phyloP scores from a whole-genome alignment of 2,888 invertebrate genomes.

The Limnephilus marmoratus region DNA sequence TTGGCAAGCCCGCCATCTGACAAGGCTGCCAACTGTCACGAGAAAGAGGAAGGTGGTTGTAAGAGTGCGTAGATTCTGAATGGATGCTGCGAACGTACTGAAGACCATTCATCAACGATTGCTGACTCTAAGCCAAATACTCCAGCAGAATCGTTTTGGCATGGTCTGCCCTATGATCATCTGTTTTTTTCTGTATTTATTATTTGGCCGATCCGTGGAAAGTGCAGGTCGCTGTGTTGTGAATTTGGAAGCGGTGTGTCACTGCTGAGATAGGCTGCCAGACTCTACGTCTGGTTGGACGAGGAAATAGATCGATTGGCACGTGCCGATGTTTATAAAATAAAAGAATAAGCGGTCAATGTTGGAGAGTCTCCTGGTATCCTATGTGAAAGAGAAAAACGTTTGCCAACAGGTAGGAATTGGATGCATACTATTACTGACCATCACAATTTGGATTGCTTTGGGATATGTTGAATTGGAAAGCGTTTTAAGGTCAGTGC shows the following conservation, averaged over 20 bases:
- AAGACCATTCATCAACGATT: slow-evolving; percentile 38
- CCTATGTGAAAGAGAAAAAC: not conserved
- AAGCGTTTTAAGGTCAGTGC: not conserved
- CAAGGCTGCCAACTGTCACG: slow-evolving; percentile 49
- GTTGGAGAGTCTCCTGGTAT: not conserved
- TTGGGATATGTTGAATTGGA: not conserved
- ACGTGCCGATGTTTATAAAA: slow-evolving; percentile 45
- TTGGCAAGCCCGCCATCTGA: slow-evolving; percentile 44
- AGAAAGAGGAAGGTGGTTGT: slow-evolving; percentile 16
- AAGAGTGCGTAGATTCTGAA: slow-evolving; percentile 23
- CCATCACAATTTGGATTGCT: not conserved
- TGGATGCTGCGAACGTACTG: not conserved
- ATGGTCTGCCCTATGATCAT: not conserved
- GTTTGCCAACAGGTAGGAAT: not conserved
- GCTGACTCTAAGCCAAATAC: slow-evolving; percentile 50
- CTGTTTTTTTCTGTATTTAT: slow-evolving; percentile 26
- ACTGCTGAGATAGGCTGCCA: slow-evolving; percentile 23
- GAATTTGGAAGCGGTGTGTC: slow-evolving; percentile 9
- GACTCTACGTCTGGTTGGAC: slow-evolving; percentile 21
- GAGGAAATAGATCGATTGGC: slow-evolving; percentile 47
- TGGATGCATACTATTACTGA: not conserved
- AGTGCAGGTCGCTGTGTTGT: slow-evolving; percentile 28
- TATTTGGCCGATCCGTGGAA: slow-evolving; percentile 39
- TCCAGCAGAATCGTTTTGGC: slow-evolving; percentile 42
- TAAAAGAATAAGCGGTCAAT: slow-evolving; percentile 19